Evolutionary conservation across 2,797 vertebrate species (phyloP), one percentile per base, ranked within the genome.

Genomic region (Microctenopoma steveboyesi): DNA sequence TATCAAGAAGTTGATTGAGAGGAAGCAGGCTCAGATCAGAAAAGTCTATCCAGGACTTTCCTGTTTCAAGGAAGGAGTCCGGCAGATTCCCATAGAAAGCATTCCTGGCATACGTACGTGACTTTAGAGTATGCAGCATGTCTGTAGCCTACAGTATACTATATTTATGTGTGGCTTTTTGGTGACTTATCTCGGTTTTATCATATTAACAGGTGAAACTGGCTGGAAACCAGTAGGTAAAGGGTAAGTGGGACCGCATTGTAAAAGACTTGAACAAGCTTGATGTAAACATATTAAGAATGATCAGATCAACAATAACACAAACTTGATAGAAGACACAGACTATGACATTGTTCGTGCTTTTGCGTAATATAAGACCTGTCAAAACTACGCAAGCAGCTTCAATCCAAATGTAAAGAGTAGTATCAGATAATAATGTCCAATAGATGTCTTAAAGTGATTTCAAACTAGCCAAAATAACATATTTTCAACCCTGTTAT

Each of bases 1-100:
- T 68, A 99, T 99, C 84, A 99, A 99, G 91, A 99, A 99, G 88
- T 93, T 99, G 86, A 98, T 99, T 35, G 98, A 99, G 93, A 94
- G 98, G 82, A 99, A 98, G 78, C 98, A 99, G 92, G 95, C 96
- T 69, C 97, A 99, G 91, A 99, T 99, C 88, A 93, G 96, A 77
- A 99, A 98, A 87, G 97, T 99, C 82, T 99, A 99, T 72, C 98
- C 98, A 8, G 98, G 98, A 25, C 96, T 99, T 85, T 97, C 97
- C 60, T 98, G 97, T 90, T 99, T 99, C 93, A 99, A 98, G 90
- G 98, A 99, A 69, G 98, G 98, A 88, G 97, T 99, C 66, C 95
- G 97, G 57, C 98, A 99, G 91, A 99, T 99, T 90, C 97, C 98
- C 33, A 97, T 99, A 71, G 98, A 99, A 92, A 99, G 95, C 93